A percentile compares a stretch with the other conserved stretches of the same genome.
phyloP scores from a whole-genome alignment of 2,888 invertebrate species.

The Apamea crenata region DNA sequence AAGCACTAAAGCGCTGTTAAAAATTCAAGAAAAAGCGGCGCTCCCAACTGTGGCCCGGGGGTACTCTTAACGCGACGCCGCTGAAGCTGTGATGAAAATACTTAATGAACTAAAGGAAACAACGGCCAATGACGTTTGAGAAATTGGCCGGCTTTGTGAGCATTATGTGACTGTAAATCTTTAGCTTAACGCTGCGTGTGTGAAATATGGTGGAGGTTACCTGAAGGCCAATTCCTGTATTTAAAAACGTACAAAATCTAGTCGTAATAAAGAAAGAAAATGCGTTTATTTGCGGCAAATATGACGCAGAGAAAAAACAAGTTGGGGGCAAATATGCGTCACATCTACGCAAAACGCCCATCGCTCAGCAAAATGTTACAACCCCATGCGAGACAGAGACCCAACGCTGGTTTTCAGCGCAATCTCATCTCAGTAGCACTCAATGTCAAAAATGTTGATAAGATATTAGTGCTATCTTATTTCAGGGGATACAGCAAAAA shows the following conservation, averaged over 20 bases:
- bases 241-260: neutral
- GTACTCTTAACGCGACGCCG: constrained; percentile 78
- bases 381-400: too few relatives aligned
- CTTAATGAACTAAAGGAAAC: constrained; percentile 77
- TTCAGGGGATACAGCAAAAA: too few relatives aligned
- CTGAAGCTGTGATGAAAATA: constrained; percentile 81
- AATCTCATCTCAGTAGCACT: too few relatives aligned
- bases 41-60: constrained; percentile 80
- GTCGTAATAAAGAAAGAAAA: neutral
- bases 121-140: constrained; percentile 68
- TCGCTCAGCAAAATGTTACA: too few relatives aligned
- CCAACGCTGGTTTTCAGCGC: too few relatives aligned
- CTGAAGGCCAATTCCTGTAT: neutral
- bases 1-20: constrained; percentile 80
- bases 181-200: constrained; percentile 2
- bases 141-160: constrained; percentile 50
- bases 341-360: too few relatives aligned
- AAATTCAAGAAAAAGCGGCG: constrained; percentile 85
- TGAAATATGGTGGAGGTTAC: neutral
- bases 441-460: too few relatives aligned
- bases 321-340: too few relatives aligned
- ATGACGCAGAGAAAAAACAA: too few relatives aligned
- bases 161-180: constrained; percentile 39
- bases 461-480: too few relatives aligned
- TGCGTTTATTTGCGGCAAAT: too few relatives aligned